Conservation (phyloP, 2,113 vertebrate species). For the Apteryx mantelli region DNA sequence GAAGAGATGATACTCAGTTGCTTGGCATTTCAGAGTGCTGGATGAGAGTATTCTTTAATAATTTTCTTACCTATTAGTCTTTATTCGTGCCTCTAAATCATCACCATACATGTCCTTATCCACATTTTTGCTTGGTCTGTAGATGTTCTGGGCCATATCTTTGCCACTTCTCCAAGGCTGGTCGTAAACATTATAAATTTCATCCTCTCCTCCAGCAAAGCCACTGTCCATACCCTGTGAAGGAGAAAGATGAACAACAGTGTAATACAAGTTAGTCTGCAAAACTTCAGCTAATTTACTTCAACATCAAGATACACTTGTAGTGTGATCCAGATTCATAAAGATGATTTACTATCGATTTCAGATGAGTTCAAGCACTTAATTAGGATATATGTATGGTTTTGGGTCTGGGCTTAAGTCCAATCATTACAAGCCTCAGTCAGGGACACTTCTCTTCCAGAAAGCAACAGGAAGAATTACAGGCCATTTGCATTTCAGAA, state of each 20-base stretch:
- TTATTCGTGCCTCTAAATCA: constrained; percentile 92
- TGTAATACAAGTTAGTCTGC: neutral
- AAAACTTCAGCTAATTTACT: neutral
- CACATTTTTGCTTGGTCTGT: constrained; percentile 92
- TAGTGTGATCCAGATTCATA: neutral
- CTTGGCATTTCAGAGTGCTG: neutral
- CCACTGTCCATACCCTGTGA: constrained; percentile 96
- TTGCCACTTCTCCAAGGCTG: constrained; percentile 91
- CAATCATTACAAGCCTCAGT: neutral
- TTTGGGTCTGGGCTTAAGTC: neutral
- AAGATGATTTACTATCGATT: neutral
- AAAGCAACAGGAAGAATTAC: neutral
- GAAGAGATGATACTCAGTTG: neutral
- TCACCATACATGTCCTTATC: constrained; percentile 93
- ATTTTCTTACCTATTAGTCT: constrained; percentile 85
- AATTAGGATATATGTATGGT: neutral
- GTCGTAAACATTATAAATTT: constrained; percentile 95
- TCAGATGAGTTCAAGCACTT: neutral
- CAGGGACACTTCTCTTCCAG: neutral
- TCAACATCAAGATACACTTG: neutral
- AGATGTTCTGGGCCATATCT: constrained; percentile 95
- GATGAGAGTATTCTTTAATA: neutral
- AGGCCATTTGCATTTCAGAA: neutral
- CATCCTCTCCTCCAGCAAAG: constrained; percentile 95
- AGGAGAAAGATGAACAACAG: neutral